phyloP scores from a whole-genome alignment of 1,140 invertebrate species.

The Heliconius hermathena region DNA sequence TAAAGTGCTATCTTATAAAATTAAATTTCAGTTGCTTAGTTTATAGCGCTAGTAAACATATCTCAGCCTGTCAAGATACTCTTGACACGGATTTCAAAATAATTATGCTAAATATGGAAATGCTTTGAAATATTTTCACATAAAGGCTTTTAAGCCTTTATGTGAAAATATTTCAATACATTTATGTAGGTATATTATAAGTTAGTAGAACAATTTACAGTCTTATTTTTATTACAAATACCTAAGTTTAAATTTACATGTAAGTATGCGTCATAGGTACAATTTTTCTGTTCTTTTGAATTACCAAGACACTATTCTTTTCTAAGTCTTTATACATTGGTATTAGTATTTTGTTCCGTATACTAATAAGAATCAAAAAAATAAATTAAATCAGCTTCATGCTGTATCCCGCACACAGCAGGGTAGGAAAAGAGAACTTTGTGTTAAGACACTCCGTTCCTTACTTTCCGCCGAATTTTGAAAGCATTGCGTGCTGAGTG shows the following conservation, averaged over 20 bases:
- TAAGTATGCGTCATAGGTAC: too few species aligned
- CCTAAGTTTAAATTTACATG: not conserved
- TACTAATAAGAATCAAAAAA: not conserved
- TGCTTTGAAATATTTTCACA: conserved; percentile 10
- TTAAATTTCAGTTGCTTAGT: not conserved
- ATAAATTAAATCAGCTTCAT: too few species aligned
- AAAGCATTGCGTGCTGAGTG: too few species aligned
- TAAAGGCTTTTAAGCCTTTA: too few species aligned
- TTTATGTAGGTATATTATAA: not conserved
- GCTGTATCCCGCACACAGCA: too few species aligned
- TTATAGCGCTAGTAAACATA: not conserved
- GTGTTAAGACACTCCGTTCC: too few species aligned
- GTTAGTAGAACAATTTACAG: not conserved
- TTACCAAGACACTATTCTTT: conserved; percentile 7
- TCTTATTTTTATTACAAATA: not conserved
- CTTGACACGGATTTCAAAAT: conserved; percentile 10
- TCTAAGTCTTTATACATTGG: not conserved
- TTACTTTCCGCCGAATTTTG: too few species aligned
- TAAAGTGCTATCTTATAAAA: not conserved
- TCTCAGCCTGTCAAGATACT: conserved; percentile 8
- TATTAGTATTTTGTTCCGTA: not conserved
- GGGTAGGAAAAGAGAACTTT: too few species aligned
- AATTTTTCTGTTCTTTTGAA: not conserved
- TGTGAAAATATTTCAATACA: too few species aligned
- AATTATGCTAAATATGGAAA: conserved; percentile 14